phyloP scores from a whole-genome alignment of 2,888 invertebrate species.

The Odontocolon sp. region DNA sequence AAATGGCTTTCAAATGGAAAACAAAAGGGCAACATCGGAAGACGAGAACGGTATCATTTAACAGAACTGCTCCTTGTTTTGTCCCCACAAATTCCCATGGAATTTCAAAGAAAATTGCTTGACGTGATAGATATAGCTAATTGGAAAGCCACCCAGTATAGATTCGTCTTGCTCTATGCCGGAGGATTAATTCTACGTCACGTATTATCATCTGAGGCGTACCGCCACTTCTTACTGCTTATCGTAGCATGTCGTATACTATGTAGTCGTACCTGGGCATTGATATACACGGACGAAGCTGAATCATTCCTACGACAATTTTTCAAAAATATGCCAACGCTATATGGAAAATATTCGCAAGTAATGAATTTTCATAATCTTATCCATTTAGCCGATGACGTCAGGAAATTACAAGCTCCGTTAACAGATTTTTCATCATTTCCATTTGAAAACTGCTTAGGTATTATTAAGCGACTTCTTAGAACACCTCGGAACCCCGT shows the following conservation, averaged over 20 bases:
- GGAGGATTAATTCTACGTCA: slow-evolving; percentile 17
- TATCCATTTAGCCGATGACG: slow-evolving; percentile 57
- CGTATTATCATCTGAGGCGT: slow-evolving; percentile 22
- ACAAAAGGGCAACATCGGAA: slow-evolving; percentile 34
- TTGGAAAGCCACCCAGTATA: slow-evolving; percentile 50
- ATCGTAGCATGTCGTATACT: slow-evolving; percentile 51
- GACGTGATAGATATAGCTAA: slow-evolving; percentile 31
- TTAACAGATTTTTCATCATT: slow-evolving; percentile 52
- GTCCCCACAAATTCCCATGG: slow-evolving; percentile 18
- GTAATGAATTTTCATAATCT: no score
- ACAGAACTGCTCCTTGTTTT: slow-evolving; percentile 13
- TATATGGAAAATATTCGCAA: slow-evolving; percentile 49
- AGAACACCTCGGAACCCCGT: slow-evolving; percentile 35
- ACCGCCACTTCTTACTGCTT: slow-evolving; percentile 50
- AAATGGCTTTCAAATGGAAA: slow-evolving; percentile 38
- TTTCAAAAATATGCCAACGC: slow-evolving; percentile 37
- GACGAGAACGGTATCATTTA: slow-evolving; percentile 23
- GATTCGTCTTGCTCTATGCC: slow-evolving; percentile 41
- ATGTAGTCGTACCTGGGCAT: slow-evolving; percentile 10
- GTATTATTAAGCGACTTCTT: slow-evolving; percentile 26
- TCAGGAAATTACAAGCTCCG: slow-evolving; percentile 52
- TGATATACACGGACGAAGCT: slow-evolving; percentile 30
- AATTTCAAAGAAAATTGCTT: slow-evolving; percentile 43
- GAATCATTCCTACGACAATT: slow-evolving; percentile 32
- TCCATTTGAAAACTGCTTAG: slow-evolving; percentile 53